Percentiles rank a stretch among this genome's conserved stretches.
Conservation (phyloP, 1,140 invertebrate species). For the Asbolus verrucosus region DNA sequence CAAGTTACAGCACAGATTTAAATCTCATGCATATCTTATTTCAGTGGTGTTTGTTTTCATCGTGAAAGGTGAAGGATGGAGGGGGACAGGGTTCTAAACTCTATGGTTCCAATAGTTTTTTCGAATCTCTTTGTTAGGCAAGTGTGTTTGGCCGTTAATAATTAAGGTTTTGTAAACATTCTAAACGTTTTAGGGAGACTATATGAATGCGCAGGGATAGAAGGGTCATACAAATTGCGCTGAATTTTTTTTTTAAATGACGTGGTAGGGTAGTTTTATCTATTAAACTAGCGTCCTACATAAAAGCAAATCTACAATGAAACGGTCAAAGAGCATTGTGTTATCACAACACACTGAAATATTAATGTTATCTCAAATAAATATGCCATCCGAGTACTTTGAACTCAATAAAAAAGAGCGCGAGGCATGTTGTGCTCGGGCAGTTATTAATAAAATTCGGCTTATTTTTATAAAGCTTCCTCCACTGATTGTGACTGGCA, state of each 20-base stretch:
- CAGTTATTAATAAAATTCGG: conserved; percentile 26
- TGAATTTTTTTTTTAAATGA: conserved; percentile 1
- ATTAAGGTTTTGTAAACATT: conserved; percentile 62
- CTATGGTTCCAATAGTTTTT: conserved; percentile 17
- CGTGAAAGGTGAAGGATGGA: neutral
- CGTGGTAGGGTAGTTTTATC: too few relatives aligned
- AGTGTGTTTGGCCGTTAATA: conserved; percentile 62
- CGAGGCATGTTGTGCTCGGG: conserved; percentile 3
- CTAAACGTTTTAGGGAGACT: conserved; percentile 55
- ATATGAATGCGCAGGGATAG: too few relatives aligned
- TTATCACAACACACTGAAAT: conserved; percentile 37
- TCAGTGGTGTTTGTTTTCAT: conserved; percentile 40
- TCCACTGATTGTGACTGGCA: too few relatives aligned
- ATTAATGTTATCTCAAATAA: conserved; percentile 39
- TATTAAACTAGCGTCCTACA: neutral
- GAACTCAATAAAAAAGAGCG: conserved; percentile 39
- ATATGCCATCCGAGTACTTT: conserved; percentile 44
- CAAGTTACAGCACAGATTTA: conserved; percentile 42
- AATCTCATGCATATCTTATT: conserved; percentile 55
- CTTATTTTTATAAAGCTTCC: too few relatives aligned
- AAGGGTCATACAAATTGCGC: too few relatives aligned
- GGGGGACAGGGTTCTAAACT: too few relatives aligned
- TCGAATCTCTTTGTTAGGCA: conserved; percentile 49
- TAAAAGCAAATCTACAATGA: conserved; percentile 27
- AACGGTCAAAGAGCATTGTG: conserved; percentile 32